Evolutionary conservation across 1,140 invertebrate species (phyloP).

Genomic region (Potamilus streckersoni): DNA sequence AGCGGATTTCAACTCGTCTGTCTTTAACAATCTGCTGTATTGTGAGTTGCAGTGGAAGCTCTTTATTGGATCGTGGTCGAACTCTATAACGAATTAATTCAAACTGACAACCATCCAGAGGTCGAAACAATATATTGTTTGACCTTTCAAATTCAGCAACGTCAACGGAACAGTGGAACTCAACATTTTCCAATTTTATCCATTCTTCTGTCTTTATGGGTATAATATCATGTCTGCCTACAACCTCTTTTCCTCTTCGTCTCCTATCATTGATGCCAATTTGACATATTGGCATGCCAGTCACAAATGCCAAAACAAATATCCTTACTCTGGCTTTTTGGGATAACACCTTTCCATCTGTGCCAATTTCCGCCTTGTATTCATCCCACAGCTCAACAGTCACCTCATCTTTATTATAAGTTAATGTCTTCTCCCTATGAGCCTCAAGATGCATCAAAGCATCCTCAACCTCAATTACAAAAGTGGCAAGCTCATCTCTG

Average conservation of each 20-base stretch:
- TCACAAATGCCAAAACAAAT: constrained; percentile 93
- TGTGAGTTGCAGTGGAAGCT: constrained; percentile 95
- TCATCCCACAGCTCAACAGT: constrained; percentile 98
- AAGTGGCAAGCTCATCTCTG: constrained; percentile 91
- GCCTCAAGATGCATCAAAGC: constrained; percentile 69
- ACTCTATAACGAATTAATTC: constrained; percentile 94
- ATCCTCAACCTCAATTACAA: constrained; percentile 91
- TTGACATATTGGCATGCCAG: constrained; percentile 87
- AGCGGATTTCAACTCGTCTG: constrained; percentile 86
- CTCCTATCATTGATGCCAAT: constrained; percentile 97
- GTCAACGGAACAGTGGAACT: constrained; percentile 95
- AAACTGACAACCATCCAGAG: constrained; percentile 95
- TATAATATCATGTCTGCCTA: constrained; percentile 98
- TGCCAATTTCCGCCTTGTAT: constrained; percentile 92
- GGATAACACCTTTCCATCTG: constrained; percentile 78
- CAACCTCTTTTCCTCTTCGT: constrained; percentile 97
- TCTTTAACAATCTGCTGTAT: constrained; percentile 61
- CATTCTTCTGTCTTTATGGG: constrained; percentile 99
- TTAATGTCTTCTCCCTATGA: constrained; percentile 74
- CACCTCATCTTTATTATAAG: constrained; percentile 98
- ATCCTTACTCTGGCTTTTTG: constrained; percentile 95
- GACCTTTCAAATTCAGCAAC: constrained; percentile 91
- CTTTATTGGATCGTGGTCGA: constrained; percentile 94
- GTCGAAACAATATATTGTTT: constrained; percentile 95
- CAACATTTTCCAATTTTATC: constrained; percentile 94